A percentile compares a stretch with the other conserved stretches of the same genome.
These are phyloP conservation scores for Drosophila ogumai DNA, from an alignment of 1,140 invertebrate genomes.

Conservation along the genomic window DNA sequence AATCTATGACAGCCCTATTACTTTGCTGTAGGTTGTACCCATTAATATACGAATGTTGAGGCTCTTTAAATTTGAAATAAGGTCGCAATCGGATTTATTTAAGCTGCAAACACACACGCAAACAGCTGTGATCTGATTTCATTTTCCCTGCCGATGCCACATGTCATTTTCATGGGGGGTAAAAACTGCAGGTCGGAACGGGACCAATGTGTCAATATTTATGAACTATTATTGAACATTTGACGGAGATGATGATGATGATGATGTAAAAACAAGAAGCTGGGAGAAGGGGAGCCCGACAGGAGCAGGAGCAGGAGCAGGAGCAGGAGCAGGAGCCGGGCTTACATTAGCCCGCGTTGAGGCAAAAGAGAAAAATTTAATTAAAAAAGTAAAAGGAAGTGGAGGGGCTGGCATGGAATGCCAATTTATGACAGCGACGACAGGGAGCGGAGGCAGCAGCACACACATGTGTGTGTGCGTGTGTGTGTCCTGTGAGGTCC, in stretches of 20 bases:
- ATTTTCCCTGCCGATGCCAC: slow-evolving; percentile 39
- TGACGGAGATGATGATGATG: slow-evolving; percentile 24
- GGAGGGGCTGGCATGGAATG: slow-evolving; percentile 24
- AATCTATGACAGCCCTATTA: slow-evolving; percentile 1
- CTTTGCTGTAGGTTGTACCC: not conserved
- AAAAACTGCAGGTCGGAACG: not conserved
- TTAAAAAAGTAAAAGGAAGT: slow-evolving; percentile 53
- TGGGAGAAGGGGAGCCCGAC: no score
- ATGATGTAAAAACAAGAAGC: slow-evolving; percentile 14
- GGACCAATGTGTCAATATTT: slow-evolving; percentile 40
- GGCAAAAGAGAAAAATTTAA: slow-evolving; percentile 52
- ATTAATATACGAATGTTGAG: slow-evolving; percentile 29
- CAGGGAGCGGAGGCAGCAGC: not conserved
- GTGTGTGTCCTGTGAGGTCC: slow-evolving; percentile 1
- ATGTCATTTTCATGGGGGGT: slow-evolving; percentile 36
- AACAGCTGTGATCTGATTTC: slow-evolving; percentile 47
- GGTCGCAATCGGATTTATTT: slow-evolving; percentile 30
- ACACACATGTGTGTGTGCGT: not conserved
- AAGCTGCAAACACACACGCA: slow-evolving; percentile 7
- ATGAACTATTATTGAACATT: slow-evolving; percentile 47
- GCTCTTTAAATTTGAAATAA: slow-evolving; percentile 33
- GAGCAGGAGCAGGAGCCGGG: not conserved
- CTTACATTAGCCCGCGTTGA: slow-evolving; percentile 39
- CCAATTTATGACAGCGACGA: slow-evolving; percentile 56
- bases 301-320: not conserved